These are phyloP conservation scores for Callimico goeldii DNA, from an alignment of 2,797 vertebrate genomes.

Conservation along the genomic window DNA sequence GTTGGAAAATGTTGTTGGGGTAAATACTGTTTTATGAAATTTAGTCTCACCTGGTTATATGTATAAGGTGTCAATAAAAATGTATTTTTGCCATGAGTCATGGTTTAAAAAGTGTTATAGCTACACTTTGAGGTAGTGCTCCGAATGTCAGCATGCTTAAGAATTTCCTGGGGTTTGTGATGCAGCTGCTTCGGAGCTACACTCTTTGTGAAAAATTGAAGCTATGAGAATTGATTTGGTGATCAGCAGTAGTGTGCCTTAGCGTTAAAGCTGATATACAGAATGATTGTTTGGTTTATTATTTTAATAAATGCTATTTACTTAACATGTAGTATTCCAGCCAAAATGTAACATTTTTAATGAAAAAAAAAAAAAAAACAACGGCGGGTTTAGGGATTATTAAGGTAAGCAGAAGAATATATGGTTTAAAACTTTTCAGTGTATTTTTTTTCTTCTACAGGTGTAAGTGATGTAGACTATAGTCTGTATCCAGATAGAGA, in stretches of 20 bases:
- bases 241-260: not conserved
- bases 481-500: slow-evolving; percentile 91
- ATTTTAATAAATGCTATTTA: not conserved
- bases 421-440: not conserved
- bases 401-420: not conserved
- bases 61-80: not conserved
- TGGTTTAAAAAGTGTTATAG: not conserved
- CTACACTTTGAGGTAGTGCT: not conserved
- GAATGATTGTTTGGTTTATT: not conserved
- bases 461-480: slow-evolving; percentile 97
- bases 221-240: not conserved
- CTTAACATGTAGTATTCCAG: not conserved
- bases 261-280: not conserved
- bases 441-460: slow-evolving; percentile 80
- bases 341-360: not conserved
- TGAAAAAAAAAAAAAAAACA: not conserved
- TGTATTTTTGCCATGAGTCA: not conserved
- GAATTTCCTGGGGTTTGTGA: not conserved
- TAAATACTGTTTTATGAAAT: slow-evolving; percentile 24
- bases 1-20: not conserved
- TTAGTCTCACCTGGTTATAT: not conserved
- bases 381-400: not conserved
- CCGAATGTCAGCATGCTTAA: not conserved
- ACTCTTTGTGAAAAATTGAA: not conserved
- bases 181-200: not conserved